Base-by-base conservation (phyloP, 2,888 invertebrate genomes). In the Sepioteuthis lessoniana region DNA sequence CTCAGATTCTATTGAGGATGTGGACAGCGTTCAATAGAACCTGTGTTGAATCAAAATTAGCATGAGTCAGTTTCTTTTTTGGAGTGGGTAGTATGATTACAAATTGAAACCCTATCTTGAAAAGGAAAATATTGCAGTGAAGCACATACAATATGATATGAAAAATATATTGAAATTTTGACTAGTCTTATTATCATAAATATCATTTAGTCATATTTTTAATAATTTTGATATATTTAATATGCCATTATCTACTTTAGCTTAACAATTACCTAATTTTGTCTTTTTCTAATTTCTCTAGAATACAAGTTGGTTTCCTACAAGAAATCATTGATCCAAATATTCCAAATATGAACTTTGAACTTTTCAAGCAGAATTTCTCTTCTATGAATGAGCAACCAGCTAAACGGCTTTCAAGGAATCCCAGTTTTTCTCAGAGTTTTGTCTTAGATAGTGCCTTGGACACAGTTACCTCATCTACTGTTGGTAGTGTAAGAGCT, bases 291-390 rank as follows among this genome's bases (percentile, higher is more conserved):
- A 1, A 94, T 94, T 94, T 91, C 94, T 96, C 35, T 96, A 97
- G 97, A 95, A 97, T 97, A 94, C 97, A 97, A 94, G 95, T 97
- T 31, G 96, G 97, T 94, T 96, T 96, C 90, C 95, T 95, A 8
- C 96, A 96, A 16, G 95, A 96, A 94, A 98, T 98, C 93, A 98
- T 99, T 0, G 99, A 99, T 97, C 98, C 98, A 0, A 98, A 98
- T n/a, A 98, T 99, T 47, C 96, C 96, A 42, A 95, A 96, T 94
- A 95, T 96, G 95, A 95, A 96, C 94, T 96, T 96, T 94, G 95
- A 96, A 50, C 95, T 95, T 90, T 96, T 96, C 93, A 95, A 55
- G 55, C 60, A 90, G 91, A 55, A 93, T 38, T 37, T 94, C 46
- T 46, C 91, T 8, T 92, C 91, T 46, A 38, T 92, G 28, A 47